Conservation (phyloP, 1,140 invertebrate species). For the Heliconius nattereri region DNA sequence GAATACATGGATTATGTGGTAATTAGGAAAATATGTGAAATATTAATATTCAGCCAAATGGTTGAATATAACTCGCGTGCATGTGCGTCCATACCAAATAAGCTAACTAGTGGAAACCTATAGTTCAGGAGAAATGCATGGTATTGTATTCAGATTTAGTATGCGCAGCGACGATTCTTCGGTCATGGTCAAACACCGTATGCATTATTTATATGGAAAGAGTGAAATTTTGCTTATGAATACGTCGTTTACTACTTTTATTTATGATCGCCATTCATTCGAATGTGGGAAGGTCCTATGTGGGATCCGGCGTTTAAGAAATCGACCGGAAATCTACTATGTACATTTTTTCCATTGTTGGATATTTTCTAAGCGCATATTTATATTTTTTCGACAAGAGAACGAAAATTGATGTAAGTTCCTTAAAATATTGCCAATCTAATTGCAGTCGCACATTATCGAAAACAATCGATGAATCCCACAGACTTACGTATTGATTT, state of each 20-base stretch:
- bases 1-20: too few species aligned
- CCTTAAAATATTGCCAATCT: too few species aligned
- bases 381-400: too few species aligned
- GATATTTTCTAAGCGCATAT: too few species aligned
- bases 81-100: conserved; percentile 35
- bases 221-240: conserved; percentile 62
- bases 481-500: too few species aligned
- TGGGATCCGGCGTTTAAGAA: conserved; percentile 19
- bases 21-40: not conserved
- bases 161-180: conserved; percentile 51
- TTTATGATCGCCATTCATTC: conserved; percentile 23
- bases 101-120: conserved; percentile 48
- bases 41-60: not conserved
- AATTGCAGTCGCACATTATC: too few species aligned
- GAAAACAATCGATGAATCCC: too few species aligned
- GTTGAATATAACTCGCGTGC: conserved; percentile 2
- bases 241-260: conserved; percentile 27
- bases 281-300: conserved; percentile 8
- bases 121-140: conserved; percentile 52
- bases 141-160: conserved; percentile 56
- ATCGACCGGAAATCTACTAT: not conserved
- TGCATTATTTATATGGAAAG: conserved; percentile 73
- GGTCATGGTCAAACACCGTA: conserved; percentile 68
- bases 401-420: too few species aligned
- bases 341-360: not conserved